Base-by-base conservation (phyloP, 1,140 invertebrate species). In the Carposina sasakii region DNA sequence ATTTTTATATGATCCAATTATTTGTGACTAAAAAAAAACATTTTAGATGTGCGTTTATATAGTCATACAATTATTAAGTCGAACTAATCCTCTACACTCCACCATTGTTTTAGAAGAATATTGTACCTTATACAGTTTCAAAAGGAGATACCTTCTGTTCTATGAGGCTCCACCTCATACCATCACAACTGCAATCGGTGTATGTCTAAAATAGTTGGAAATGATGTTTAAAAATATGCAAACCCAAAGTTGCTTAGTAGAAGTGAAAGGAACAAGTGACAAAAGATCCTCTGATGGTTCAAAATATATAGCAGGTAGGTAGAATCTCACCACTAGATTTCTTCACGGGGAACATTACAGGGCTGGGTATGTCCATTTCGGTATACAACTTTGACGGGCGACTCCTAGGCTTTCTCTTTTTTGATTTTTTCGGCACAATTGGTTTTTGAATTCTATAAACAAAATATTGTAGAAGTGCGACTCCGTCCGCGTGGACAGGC, bases 381-480 rank as follows among this genome's bases (percentile, higher is more conserved):
- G 1, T 16, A 8, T 16, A 36, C n/a, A 10, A 36, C 16, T 1
- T 16, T 36, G 1, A n/a, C n/a, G n/a, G n/a, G n/a, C n/a, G n/a
- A n/a, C n/a, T 17, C 33, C 15, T 30, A 10, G 1, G 28, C 28
- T 8, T 30, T 30, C 28, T 30, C 28, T 30, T 10, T 8, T 2
- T n/a, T 8, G 2, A 30, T 30, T 8, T 30, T 30, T 8, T 30
- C n/a, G n/a, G n/a, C n/a, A n/a, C n/a, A n/a, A n/a, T n/a, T n/a
- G n/a, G n/a, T 12, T 13, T n/a, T n/a, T n/a, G 28, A 2, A n/a
- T 30, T 30, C 28, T n/a, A 13, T 13, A 54, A 44, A 9, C 48
- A 5, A 1, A 15, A 37, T 34, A 54, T 43, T 0, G 52, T 45
- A 8, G 28, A n/a, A n/a, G n/a, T n/a, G n/a, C n/a, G n/a, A n/a